A percentile compares a stretch with the other conserved stretches of the same genome.
Conservation (phyloP, 37 sponge, comb jelly and placozoan species). For the Petrosia ficiformis region DNA sequence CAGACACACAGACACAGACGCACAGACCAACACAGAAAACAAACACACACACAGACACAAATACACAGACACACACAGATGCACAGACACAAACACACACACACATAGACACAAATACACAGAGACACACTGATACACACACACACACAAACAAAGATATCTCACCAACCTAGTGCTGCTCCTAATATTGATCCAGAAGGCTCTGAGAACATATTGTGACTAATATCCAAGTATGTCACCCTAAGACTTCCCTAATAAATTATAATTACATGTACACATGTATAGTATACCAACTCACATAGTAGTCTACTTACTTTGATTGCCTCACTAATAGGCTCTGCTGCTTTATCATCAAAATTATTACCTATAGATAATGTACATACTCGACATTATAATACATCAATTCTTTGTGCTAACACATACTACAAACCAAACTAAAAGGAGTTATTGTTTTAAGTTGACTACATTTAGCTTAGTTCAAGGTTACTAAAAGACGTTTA, state of each 20-base stretch:
- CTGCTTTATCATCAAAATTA: constrained; percentile 78
- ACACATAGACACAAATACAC: too few relatives aligned
- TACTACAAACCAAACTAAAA: too few relatives aligned
- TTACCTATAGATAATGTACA: constrained; percentile 53
- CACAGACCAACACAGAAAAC: too few relatives aligned
- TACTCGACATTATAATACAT: neutral
- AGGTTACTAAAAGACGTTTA: too few relatives aligned
- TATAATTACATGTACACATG: neutral
- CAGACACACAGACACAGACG: too few relatives aligned
- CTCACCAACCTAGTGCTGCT: constrained; percentile 77
- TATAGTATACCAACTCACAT: neutral
- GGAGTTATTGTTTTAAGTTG: too few relatives aligned
- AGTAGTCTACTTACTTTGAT: constrained; percentile 50
- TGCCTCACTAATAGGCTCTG: constrained; percentile 72
- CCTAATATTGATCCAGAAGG: constrained; percentile 79
- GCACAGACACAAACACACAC: too few relatives aligned
- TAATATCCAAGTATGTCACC: constrained; percentile 81
- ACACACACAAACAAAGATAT: neutral
- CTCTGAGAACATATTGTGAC: constrained; percentile 89
- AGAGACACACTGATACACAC: too few relatives aligned
- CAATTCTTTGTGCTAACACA: neutral
- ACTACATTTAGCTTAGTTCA: too few relatives aligned
- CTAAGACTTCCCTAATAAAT: constrained; percentile 64
- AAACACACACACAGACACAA: too few relatives aligned
- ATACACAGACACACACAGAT: too few relatives aligned